A percentile compares a stretch with the other conserved stretches of the same genome.
Evolutionary conservation across 2,113 vertebrate species (phyloP).

Genomic region (Gymnorhina tibicen): DNA sequence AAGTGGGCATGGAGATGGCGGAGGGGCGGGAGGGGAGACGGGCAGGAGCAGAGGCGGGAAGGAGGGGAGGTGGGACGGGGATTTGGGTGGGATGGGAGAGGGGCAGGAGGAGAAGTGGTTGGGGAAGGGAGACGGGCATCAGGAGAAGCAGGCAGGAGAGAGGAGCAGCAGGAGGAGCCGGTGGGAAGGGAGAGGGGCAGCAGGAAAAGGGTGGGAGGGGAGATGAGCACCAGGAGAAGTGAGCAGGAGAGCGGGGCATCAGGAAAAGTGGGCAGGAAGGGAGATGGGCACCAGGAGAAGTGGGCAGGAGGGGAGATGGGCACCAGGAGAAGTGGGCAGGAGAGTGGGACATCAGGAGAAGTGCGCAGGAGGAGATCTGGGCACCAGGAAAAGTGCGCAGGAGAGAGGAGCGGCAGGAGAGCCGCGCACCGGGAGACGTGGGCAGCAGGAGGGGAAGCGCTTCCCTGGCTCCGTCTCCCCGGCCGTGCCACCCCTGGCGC

Average conservation of each 20-base stretch:
- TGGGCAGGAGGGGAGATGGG: background rate
- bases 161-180: background rate
- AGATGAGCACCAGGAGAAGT: too few species aligned
- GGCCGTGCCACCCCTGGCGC: background rate
- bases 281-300: rapidly evolving
- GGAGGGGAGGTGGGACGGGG: too few species aligned
- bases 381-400: background rate
- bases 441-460: background rate
- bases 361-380: background rate
- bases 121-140: background rate
- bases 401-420: background rate
- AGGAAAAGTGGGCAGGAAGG: too few species aligned
- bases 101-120: background rate
- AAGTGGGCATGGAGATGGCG: too few species aligned
- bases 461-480: background rate
- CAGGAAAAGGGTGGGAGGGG: too few species aligned
- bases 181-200: background rate
- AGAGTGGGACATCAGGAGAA: too few species aligned
- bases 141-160: too few species aligned
- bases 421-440: rapidly evolving
- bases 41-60: too few species aligned
- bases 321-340: background rate
- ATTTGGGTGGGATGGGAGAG: background rate
- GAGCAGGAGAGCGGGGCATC: background rate
- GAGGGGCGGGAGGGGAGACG: too few species aligned